Conservation (phyloP, 2,797 vertebrate genomes). For the Crocodylus rhombifer region DNA sequence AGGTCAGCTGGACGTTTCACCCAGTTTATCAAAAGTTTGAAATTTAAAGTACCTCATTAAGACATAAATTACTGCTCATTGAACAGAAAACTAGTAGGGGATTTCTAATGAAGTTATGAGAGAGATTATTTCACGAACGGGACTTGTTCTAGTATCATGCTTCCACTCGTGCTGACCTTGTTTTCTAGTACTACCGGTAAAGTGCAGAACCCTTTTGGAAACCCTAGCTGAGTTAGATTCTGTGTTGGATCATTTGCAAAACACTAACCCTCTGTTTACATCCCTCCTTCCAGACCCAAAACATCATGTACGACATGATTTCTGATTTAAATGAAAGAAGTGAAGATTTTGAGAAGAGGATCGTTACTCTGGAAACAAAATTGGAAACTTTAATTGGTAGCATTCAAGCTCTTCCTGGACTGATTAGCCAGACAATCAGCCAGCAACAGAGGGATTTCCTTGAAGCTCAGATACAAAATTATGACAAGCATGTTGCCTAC, state of each 20-base stretch:
- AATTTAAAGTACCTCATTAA: background rate
- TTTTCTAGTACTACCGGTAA: background rate
- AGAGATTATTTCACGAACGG: background rate
- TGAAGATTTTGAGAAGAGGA: conserved; percentile 99
- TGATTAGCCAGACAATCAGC: conserved; percentile 97
- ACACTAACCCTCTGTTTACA: conserved; percentile 25
- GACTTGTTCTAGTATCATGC: background rate
- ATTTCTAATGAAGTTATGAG: background rate
- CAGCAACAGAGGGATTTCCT: conserved; percentile 97
- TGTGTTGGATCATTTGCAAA: background rate
- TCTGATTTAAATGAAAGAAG: conserved; percentile 98
- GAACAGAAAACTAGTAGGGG: background rate
- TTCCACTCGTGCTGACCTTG: background rate
- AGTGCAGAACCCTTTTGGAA: background rate
- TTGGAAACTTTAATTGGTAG: conserved; percentile 96
- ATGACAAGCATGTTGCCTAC: conserved; percentile 88
- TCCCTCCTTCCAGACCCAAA: conserved; percentile 92
- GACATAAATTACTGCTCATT: background rate
- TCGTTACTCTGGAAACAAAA: conserved; percentile 95
- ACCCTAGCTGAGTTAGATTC: background rate
- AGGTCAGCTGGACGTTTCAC: background rate
- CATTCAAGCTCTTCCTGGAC: conserved; percentile 95
- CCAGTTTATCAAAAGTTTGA: background rate
- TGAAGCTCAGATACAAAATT: conserved; percentile 95
- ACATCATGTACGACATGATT: conserved; percentile 99